Percentiles rank a stretch among this genome's conserved stretches.
Evolutionary conservation across 2,113 vertebrate genomes (phyloP).

Genomic region (Sakesphorus luctuosus): DNA sequence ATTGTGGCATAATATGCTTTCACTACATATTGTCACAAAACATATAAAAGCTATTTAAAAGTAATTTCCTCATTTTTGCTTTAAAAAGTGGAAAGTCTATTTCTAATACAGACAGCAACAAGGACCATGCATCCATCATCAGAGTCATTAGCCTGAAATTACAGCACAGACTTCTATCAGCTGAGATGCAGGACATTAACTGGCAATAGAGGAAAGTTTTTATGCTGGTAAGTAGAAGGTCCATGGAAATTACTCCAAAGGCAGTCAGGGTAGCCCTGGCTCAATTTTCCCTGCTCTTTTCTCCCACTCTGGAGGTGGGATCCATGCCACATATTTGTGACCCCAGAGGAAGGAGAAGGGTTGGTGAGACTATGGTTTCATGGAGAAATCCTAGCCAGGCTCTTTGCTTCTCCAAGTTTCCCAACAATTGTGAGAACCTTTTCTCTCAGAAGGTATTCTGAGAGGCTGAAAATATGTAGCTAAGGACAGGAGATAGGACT

Average conservation of each 20-base stretch:
- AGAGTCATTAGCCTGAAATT: neutral
- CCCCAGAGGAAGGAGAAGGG: constrained; percentile 4
- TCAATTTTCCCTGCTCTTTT: neutral
- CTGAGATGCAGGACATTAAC: neutral
- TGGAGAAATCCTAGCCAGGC: neutral
- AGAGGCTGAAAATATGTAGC: neutral
- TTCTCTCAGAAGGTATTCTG: neutral
- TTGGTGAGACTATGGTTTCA: neutral
- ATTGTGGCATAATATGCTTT: neutral
- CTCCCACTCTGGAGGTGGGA: constrained; percentile 29
- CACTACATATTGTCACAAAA: neutral
- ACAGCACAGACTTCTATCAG: neutral
- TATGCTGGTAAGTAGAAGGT: neutral
- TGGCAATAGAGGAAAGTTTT: neutral
- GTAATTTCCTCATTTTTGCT: neutral
- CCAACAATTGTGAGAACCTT: constrained; percentile 33
- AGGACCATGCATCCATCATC: neutral
- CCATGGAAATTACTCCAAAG: neutral
- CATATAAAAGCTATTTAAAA: neutral
- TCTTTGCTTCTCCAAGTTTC: constrained; percentile 6
- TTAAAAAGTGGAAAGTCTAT: neutral
- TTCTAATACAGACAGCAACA: neutral
- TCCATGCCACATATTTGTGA: constrained; percentile 22
- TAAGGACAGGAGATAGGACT: neutral
- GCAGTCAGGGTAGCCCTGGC: neutral